Base-by-base conservation (phyloP, 2,113 vertebrate genomes). In the Aix galericulata region DNA sequence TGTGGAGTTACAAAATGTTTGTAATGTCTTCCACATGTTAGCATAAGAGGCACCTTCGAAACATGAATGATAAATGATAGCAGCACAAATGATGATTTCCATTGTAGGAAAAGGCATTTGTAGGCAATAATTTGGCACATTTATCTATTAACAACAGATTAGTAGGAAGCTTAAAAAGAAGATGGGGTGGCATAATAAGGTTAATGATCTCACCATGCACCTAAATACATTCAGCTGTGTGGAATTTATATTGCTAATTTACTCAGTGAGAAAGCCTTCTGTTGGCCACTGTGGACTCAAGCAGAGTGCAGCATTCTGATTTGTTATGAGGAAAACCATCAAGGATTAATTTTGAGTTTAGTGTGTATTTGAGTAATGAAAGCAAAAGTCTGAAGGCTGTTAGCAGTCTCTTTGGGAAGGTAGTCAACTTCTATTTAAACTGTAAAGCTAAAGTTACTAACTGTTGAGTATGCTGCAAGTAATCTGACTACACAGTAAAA, bases 241-340 rank as follows among this genome's bases (percentile, higher is more conserved):
- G 53, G 91, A 89, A 91, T 90, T 94, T 89, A 46, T 88, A 29
- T 69, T 71, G 66, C 59, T 93, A 36, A 95, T 74, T 94, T 82
- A 62, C 29, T 72, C 12, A 18, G 29, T 75, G 48, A 91, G 32
- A 83, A 73, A 80, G 50, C 58, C 40, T 81, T 75, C 46, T 25
- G 50, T 46, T 2, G 6, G 58, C 9, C 23, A 11, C 15, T 55
- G 38, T 1, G 22, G 46, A 29, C 7, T 88, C 27, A 25, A 31
- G 58, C 76, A 31, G 32, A 79, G 12, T 26, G 11, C 1, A 52
- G 20, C 14, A 59, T 50, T 83, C 25, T 93, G 31, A 17, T 77
- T 91, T 58, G 13, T 68, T 72, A 75, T 16, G 7, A 88, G 56
- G 44, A 67, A 86, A 78, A 78, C 44, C 79, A 69, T 76, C 34